These are phyloP conservation scores for Microcaecilia unicolor DNA, from an alignment of 2,797 vertebrate species.

Conservation along the genomic window DNA sequence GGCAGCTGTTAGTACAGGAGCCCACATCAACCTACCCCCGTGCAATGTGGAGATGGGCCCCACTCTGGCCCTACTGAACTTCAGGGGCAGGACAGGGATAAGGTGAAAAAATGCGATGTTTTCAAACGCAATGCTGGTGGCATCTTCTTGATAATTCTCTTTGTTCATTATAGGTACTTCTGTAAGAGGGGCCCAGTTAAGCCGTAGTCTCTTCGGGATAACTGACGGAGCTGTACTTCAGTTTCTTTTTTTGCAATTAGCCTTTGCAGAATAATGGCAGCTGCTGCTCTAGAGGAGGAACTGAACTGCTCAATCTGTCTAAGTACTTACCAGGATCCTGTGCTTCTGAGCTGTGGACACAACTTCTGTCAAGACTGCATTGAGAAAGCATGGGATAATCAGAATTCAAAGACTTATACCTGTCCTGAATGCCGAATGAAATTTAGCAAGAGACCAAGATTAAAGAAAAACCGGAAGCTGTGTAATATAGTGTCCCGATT, in stretches of 20 bases:
- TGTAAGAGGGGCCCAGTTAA: too few species aligned
- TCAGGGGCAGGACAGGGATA: too few species aligned
- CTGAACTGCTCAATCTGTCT: slow-evolving; percentile 63
- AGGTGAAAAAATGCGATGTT: too few species aligned
- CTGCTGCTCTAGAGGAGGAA: slow-evolving; percentile 22
- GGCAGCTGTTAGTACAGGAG: too few species aligned
- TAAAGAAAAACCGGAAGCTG: slow-evolving; percentile 59
- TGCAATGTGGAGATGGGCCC: too few species aligned
- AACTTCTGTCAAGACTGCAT: slow-evolving; percentile 57
- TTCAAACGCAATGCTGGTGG: too few species aligned
- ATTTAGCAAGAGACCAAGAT: slow-evolving; percentile 15
- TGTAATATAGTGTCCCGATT: slow-evolving; percentile 47
- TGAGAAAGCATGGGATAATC: slow-evolving; percentile 21
- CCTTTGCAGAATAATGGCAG: neutral
- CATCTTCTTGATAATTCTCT: too few species aligned
- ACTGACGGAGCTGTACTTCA: too few species aligned
- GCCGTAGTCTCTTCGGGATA: too few species aligned
- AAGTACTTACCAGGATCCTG: slow-evolving; percentile 41
- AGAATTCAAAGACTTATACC: slow-evolving; percentile 1
- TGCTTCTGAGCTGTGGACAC: slow-evolving; percentile 58
- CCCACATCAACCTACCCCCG: too few species aligned
- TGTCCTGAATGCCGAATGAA: slow-evolving; percentile 56
- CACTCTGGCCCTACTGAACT: too few species aligned
- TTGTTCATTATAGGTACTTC: too few species aligned
- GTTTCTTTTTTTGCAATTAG: neutral